Evolutionary conservation across 2,888 invertebrate species (phyloP).

Genomic region (Omphaloscelis lunosa): DNA sequence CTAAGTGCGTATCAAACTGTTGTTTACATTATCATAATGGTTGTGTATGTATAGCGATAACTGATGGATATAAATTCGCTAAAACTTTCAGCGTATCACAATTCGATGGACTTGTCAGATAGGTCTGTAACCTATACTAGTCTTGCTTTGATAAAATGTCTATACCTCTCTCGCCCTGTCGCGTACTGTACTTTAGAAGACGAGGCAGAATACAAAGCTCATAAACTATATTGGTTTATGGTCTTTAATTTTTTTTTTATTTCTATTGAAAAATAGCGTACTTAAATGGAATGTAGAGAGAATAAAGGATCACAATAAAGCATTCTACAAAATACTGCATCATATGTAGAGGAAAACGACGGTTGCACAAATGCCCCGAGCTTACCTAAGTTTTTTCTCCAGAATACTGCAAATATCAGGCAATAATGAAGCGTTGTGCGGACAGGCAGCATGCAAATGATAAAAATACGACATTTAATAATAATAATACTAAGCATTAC

Average conservation of each 20-base stretch:
- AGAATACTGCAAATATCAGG: constrained; percentile 93
- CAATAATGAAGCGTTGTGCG: constrained; percentile 91
- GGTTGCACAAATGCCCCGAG: constrained; percentile 73
- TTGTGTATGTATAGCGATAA: constrained; percentile 34
- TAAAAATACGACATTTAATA: constrained; percentile 88
- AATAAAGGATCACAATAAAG: constrained; percentile 51
- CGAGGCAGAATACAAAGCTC: not conserved
- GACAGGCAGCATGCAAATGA: constrained; percentile 91
- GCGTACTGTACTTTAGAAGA: not conserved
- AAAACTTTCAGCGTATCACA: constrained; percentile 30
- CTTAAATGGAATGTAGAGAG: constrained; percentile 11
- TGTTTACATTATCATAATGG: constrained; percentile 36
- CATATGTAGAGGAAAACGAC: constrained; percentile 63
- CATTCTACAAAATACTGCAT: constrained; percentile 61
- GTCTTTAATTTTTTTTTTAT: not conserved
- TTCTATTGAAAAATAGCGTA: constrained; percentile 8
- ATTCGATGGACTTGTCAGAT: constrained; percentile 19
- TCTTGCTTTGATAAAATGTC: constrained; percentile 3
- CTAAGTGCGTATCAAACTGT: constrained; percentile 22
- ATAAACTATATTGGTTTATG: not conserved
- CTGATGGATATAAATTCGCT: constrained; percentile 12
- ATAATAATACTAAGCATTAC: constrained; percentile 79
- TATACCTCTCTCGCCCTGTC: constrained; percentile 11
- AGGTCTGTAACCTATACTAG: not conserved
- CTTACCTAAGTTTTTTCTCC: constrained; percentile 96